Evolutionary conservation across 2,888 invertebrate species (phyloP).

Genomic region (Brassicogethes aeneus): DNA sequence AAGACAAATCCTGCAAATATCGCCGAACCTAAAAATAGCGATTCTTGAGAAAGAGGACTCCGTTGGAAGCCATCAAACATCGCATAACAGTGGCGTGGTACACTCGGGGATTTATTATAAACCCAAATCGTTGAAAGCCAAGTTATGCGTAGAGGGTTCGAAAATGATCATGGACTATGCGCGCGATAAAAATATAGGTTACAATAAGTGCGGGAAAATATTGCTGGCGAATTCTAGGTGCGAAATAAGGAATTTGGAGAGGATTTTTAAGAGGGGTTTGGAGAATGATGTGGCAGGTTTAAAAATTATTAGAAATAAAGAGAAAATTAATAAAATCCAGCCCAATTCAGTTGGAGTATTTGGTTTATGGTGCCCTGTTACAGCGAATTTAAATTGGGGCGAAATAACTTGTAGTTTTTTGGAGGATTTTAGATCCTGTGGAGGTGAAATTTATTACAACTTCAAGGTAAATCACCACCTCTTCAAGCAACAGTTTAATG

Average conservation of each 20-base stretch:
- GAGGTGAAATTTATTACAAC: slow-evolving; percentile 64
- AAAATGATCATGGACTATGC: slow-evolving; percentile 71
- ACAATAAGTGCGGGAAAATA: slow-evolving; percentile 85
- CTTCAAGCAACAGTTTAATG: too few species aligned
- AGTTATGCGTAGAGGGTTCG: slow-evolving; percentile 80
- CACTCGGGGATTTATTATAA: slow-evolving; percentile 89
- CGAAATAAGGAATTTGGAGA: slow-evolving; percentile 60
- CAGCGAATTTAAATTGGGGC: slow-evolving; percentile 85
- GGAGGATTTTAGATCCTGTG: slow-evolving; percentile 61
- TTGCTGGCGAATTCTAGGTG: slow-evolving; percentile 70
- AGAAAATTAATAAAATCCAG: slow-evolving; percentile 19
- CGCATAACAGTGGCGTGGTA: slow-evolving; percentile 92
- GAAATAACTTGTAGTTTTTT: slow-evolving; percentile 72
- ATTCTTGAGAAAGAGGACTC: slow-evolving; percentile 80
- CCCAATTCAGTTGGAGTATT: slow-evolving; percentile 47
- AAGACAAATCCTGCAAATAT: slow-evolving; percentile 65
- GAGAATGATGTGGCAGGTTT: slow-evolving; percentile 58
- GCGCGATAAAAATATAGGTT: slow-evolving; percentile 70
- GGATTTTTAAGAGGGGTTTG: slow-evolving; percentile 48
- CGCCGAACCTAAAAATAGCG: slow-evolving; percentile 69
- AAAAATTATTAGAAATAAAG: slow-evolving; percentile 44
- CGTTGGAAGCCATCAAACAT: slow-evolving; percentile 83
- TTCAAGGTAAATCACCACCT: slow-evolving; percentile 51
- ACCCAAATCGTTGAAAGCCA: slow-evolving; percentile 76
- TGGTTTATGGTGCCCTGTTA: slow-evolving; percentile 67